phyloP scores from a whole-genome alignment of 2,113 vertebrate species.

The Tetrao urogallus region DNA sequence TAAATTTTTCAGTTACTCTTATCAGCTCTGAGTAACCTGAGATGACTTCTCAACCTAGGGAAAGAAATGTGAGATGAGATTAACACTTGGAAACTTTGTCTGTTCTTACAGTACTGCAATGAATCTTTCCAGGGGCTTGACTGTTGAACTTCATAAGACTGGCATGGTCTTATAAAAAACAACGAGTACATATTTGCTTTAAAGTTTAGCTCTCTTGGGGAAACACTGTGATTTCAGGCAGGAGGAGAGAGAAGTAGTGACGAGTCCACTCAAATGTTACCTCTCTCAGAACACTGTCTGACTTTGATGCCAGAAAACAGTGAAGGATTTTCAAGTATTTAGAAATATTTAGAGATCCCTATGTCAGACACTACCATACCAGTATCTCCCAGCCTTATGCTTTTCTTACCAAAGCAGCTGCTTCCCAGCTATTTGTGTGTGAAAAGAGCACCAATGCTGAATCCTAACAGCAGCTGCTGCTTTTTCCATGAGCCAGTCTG shows the following conservation, averaged over 20 bases:
- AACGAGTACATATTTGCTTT: neutral
- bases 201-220: neutral
- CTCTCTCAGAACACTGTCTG: neutral
- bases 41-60: neutral
- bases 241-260: neutral
- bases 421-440: neutral
- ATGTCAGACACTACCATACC: neutral
- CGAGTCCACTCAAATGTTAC: neutral
- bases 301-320: neutral
- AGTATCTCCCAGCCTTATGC: neutral
- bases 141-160: neutral
- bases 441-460: neutral
- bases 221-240: neutral
- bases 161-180: neutral
- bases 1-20: slow-evolving; percentile 1
- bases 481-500: neutral
- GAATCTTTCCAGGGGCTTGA: neutral
- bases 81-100: neutral
- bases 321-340: neutral
- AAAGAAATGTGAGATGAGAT: neutral
- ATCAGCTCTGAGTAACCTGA: neutral
- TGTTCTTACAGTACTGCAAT: neutral
- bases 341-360: neutral
- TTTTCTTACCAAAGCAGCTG: neutral
- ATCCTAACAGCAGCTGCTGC: neutral